phyloP scores from a whole-genome alignment of 1,140 invertebrate genomes.

The Penaeus japonicus region DNA sequence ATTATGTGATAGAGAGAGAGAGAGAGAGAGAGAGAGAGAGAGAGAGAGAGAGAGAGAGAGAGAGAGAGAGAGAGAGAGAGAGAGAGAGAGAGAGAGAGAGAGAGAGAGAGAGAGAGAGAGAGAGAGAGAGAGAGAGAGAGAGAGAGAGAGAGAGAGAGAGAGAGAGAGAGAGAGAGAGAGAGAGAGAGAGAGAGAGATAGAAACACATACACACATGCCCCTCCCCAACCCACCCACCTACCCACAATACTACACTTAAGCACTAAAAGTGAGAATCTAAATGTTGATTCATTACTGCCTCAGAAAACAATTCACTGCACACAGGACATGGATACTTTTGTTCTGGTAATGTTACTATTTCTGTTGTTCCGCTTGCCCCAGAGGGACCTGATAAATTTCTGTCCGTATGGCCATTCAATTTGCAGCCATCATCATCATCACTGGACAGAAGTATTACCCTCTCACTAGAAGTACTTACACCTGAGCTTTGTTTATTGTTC shows the following conservation, averaged over 20 bases:
- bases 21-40: no score
- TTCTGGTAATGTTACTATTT: not conserved
- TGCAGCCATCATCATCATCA: not conserved
- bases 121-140: no score
- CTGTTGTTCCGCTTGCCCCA: not conserved
- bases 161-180: constrained; percentile 3
- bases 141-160: no score
- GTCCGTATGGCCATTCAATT: not conserved
- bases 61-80: no score
- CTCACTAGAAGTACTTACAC: not conserved
- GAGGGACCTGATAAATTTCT: not conserved
- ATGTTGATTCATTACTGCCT: constrained; percentile 16
- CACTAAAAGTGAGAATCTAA: constrained; percentile 28
- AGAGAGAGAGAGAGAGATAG: constrained; percentile 13
- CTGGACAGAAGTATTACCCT: not conserved
- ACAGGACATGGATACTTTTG: constrained; percentile 25
- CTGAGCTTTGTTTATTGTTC: not conserved
- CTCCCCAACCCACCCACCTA: no score
- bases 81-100: no score
- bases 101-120: no score
- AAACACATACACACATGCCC: no score
- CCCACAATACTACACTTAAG: no score
- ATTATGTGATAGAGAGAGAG: no score
- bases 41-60: no score
- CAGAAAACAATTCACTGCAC: constrained; percentile 13